phyloP scores from a whole-genome alignment of 2,113 vertebrate species.

The Nannobrachium achirus region DNA sequence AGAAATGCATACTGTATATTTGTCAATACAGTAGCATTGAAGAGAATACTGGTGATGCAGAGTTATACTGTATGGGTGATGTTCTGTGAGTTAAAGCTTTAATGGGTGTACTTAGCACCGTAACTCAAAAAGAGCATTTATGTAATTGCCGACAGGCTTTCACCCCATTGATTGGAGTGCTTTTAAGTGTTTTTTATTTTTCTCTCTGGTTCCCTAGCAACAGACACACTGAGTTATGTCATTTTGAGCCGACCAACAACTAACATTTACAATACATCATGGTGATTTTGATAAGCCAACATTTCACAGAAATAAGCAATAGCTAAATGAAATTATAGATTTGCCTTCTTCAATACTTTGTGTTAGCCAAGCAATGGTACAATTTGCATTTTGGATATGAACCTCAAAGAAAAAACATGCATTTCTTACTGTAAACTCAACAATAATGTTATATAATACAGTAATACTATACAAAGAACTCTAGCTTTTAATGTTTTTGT shows the following conservation, averaged over 20 bases:
- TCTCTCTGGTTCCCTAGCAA: conserved; percentile 82
- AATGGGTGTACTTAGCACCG: conserved; percentile 64
- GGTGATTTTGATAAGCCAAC: neutral
- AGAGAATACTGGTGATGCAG: conserved; percentile 16
- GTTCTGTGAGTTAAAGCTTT: conserved; percentile 55
- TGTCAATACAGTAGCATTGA: neutral
- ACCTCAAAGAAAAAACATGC: neutral
- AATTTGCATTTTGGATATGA: neutral
- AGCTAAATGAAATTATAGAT: too few species aligned
- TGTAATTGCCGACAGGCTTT: conserved; percentile 80
- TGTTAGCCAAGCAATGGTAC: neutral
- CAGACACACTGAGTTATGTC: conserved; percentile 74
- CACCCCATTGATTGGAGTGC: conserved; percentile 73
- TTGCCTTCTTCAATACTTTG: neutral
- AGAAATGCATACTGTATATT: too few species aligned
- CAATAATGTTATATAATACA: neutral
- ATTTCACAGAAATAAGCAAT: neutral
- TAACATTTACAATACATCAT: conserved; percentile 38
- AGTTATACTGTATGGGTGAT: conserved; percentile 46
- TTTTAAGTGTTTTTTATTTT: conserved; percentile 77
- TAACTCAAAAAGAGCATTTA: conserved; percentile 74
- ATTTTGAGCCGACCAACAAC: conserved; percentile 69
- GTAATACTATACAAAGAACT: too few species aligned
- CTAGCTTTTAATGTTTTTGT: neutral
- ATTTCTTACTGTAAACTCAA: neutral